A percentile compares a stretch with the other conserved stretches of the same genome.
Evolutionary conservation across 2,797 vertebrate species (phyloP).

Genomic region (Melopsittacus undulatus): DNA sequence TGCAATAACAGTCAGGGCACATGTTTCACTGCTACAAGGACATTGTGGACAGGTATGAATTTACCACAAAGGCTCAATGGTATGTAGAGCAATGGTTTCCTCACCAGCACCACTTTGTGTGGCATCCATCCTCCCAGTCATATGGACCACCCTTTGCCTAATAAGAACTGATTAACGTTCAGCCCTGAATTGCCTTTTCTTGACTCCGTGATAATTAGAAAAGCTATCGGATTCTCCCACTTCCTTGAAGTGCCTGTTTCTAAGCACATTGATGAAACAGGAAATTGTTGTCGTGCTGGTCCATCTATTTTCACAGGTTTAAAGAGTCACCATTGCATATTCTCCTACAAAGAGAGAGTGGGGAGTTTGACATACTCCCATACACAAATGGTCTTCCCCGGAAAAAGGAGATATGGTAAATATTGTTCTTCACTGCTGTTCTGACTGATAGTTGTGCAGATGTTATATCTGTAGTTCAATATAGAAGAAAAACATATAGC

Average conservation of each 20-base stretch:
- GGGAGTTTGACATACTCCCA: background rate
- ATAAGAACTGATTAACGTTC: background rate
- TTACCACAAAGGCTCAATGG: background rate
- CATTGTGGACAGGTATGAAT: background rate
- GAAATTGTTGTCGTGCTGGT: background rate
- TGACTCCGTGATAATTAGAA: rapidly evolving
- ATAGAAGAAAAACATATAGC: background rate
- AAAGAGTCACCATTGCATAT: background rate
- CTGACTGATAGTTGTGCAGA: background rate
- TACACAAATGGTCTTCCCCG: background rate
- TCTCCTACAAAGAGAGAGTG: background rate
- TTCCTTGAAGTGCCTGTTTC: background rate
- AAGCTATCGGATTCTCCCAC: background rate
- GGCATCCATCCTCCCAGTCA: background rate
- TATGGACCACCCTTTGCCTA: background rate
- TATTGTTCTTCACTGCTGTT: background rate
- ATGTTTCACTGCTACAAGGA: background rate
- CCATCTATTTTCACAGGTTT: background rate
- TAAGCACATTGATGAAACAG: background rate
- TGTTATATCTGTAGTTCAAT: background rate
- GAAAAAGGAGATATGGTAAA: background rate
- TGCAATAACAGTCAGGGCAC: background rate
- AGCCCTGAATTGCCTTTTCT: background rate
- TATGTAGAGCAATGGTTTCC: background rate
- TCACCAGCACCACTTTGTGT: background rate